Percentiles rank a stretch among this genome's conserved stretches.
phyloP scores from a whole-genome alignment of 2,113 vertebrate species.

The Pollachius pollachius region DNA sequence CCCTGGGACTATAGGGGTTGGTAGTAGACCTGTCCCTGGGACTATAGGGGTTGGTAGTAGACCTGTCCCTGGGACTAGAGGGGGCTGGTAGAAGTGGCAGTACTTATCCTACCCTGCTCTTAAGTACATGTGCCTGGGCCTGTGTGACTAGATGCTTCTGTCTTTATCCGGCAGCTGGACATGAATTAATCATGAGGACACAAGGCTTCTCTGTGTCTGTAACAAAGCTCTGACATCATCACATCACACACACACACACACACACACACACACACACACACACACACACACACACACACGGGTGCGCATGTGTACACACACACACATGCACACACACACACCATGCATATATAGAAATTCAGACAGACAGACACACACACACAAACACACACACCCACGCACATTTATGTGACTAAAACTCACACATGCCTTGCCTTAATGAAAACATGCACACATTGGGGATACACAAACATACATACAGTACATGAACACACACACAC shows the following conservation, averaged over 20 bases:
- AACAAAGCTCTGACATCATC: constrained; percentile 79
- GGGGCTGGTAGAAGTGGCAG: constrained; percentile 35
- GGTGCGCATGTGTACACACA: constrained; percentile 25
- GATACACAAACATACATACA: not conserved
- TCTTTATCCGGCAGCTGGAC: constrained; percentile 78
- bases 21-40: too few species aligned
- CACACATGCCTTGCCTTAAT: too few species aligned
- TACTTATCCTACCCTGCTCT: constrained; percentile 55
- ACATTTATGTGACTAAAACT: too few species aligned
- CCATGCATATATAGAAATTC: not conserved
- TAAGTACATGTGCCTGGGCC: constrained; percentile 61
- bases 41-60: too few species aligned
- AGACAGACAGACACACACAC: constrained; percentile 6
- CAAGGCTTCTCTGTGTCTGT: constrained; percentile 76
- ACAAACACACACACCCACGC: not conserved
- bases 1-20: too few species aligned
- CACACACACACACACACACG: constrained; percentile 7
- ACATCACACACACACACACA: constrained; percentile 48
- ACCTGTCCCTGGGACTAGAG: constrained; percentile 63
- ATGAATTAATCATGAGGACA: constrained; percentile 79
- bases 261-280: constrained; percentile 16
- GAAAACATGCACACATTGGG: not conserved
- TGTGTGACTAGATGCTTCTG: constrained; percentile 69
- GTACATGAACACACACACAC: constrained; percentile 16
- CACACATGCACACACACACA: not conserved